A percentile compares a stretch with the other conserved stretches of the same genome.
Evolutionary conservation across 2,797 vertebrate genomes (phyloP).

Genomic region (Sphaeramia orbicularis): DNA sequence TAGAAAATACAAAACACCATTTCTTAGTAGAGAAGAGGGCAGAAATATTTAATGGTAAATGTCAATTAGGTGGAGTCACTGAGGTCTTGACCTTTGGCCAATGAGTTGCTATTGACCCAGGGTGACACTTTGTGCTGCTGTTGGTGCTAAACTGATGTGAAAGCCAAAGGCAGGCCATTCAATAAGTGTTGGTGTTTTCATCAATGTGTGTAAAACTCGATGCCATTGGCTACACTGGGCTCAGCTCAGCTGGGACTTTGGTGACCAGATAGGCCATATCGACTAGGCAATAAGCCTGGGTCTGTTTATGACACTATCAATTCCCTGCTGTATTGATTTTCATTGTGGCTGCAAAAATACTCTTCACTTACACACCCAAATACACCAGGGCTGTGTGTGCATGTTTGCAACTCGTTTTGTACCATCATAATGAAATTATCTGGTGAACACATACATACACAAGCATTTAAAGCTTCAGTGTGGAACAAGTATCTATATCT

Average conservation of each 20-base stretch:
- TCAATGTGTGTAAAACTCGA: slow-evolving; percentile 30
- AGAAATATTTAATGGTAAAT: slow-evolving; percentile 24
- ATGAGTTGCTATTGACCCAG: slow-evolving; percentile 29
- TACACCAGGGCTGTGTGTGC: slow-evolving; percentile 14
- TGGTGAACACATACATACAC: neutral
- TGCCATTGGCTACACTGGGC: slow-evolving; percentile 40
- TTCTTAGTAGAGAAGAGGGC: neutral
- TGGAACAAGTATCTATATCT: too few species aligned
- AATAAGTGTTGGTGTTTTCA: slow-evolving; percentile 45
- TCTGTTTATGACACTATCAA: slow-evolving; percentile 69
- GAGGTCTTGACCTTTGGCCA: slow-evolving; percentile 14
- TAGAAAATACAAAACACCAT: neutral
- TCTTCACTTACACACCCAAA: slow-evolving; percentile 41
- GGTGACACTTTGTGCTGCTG: slow-evolving; percentile 23
- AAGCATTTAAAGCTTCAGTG: neutral
- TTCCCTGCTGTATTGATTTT: slow-evolving; percentile 73
- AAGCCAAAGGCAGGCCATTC: slow-evolving; percentile 24
- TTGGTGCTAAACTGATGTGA: slow-evolving; percentile 45
- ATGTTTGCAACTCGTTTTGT: neutral
- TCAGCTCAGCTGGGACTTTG: slow-evolving; percentile 59
- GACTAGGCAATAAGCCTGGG: slow-evolving; percentile 63
- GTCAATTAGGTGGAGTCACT: slow-evolving; percentile 23
- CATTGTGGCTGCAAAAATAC: slow-evolving; percentile 51
- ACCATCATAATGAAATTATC: slow-evolving; percentile 1
- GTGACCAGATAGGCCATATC: slow-evolving; percentile 55